Evolutionary conservation across 2,888 invertebrate genomes (phyloP), one percentile per base, ranked within the genome.

Genomic region (Aleiodes alternator): DNA sequence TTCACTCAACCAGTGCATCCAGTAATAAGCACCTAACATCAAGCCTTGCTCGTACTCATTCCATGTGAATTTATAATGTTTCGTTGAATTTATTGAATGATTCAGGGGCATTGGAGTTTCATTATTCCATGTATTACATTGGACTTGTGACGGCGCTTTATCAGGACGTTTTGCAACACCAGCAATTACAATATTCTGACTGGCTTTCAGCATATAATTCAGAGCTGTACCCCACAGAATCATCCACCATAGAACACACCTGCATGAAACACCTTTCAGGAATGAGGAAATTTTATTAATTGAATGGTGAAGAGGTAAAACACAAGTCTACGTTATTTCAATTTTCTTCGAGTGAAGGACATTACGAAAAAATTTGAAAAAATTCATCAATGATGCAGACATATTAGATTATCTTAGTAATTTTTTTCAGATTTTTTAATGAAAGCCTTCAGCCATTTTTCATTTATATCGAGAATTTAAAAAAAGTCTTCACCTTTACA

Each of bases 1-100:
- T 88, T 95, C 95, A 0, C 93, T 92, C 0, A 93, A 64, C 92
- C 94, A 94, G 84, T 95, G 94, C 1, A 94, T 88, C 93, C 94
- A 95, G 87, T 94, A 95, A 85, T 94, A 95, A 0, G 93, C 92
- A 0, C 94, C 94, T 72, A 95, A 87, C 8, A 93, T 90, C 53
- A 92, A 82, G 8, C 93, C 93, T 86, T 94, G 94, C 73, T 93
- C 90, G 81, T 92, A 91, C 82, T 93, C 93, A 83, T 92, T 92
- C 94, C 95, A 95, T 23, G 90, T 85, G 53, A 64, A 53, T 64
- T 72, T 9, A 34, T 57, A 55, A 43, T 50, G n/a, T 66, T 2
- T 29, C 48, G 23, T 16, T 23, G 43, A 7, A 34, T 53, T 3
- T n/a, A 51, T 51, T 29, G 50, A 23, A 48, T 6, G 16, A 31